Evolutionary conservation across 2,797 vertebrate species (phyloP).

Genomic region (Craterocephalus amniculus): DNA sequence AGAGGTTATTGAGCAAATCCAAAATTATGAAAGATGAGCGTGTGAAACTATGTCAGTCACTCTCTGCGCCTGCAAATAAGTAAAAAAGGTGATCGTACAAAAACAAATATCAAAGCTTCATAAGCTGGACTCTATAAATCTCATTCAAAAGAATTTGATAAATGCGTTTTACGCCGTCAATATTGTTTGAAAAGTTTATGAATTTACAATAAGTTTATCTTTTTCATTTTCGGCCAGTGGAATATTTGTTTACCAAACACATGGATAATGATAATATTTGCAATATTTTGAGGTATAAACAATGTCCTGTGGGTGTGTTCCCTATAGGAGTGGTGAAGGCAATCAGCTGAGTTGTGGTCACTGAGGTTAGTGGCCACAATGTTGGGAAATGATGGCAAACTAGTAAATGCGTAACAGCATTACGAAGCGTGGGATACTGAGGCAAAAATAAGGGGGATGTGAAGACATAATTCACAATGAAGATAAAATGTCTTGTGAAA

Average conservation of each 20-base stretch:
- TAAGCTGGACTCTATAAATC: not conserved
- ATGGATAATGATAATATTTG: slow-evolving; percentile 60
- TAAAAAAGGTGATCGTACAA: slow-evolving; percentile 1
- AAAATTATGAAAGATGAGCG: not conserved
- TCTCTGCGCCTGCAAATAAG: not conserved
- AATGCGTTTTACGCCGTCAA: not conserved
- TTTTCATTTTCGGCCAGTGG: slow-evolving; percentile 43
- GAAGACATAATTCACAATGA: slow-evolving; percentile 28
- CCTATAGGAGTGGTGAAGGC: slow-evolving; percentile 70
- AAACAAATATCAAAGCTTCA: not conserved
- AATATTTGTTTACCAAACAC: slow-evolving; percentile 64
- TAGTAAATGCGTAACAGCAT: slow-evolving; percentile 38
- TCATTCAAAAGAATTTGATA: not conserved
- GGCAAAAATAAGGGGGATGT: slow-evolving; percentile 4
- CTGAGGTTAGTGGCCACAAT: slow-evolving; percentile 46
- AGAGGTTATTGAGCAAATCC: not conserved
- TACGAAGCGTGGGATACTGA: slow-evolving; percentile 10
- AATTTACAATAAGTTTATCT: slow-evolving; percentile 42
- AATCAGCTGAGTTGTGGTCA: slow-evolving; percentile 64
- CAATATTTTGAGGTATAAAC: slow-evolving; percentile 65
- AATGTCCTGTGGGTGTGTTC: slow-evolving; percentile 65
- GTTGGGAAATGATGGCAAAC: slow-evolving; percentile 48
- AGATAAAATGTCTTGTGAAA: slow-evolving; percentile 39
- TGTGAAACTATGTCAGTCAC: slow-evolving; percentile 1
- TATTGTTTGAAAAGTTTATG: slow-evolving; percentile 33